These are phyloP conservation scores for Cetonia aurata DNA, from an alignment of 2,888 invertebrate genomes.

Conservation along the genomic window DNA sequence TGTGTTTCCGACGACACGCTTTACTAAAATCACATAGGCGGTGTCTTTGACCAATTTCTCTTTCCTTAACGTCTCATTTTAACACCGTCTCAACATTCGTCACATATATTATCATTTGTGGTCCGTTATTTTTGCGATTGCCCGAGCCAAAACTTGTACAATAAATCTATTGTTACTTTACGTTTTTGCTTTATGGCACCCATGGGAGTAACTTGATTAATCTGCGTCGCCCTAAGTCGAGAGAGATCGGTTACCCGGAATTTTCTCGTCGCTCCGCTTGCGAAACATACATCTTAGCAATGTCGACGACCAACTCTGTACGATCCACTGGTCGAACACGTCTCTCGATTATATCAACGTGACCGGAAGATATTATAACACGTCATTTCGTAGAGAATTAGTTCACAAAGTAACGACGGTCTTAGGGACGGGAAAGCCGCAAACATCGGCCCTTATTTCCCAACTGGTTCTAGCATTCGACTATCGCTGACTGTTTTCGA, in stretches of 20 bases:
- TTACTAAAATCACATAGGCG: conserved; percentile 10
- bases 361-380: conserved; percentile 41
- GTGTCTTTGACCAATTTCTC: not conserved
- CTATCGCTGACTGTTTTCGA: conserved; percentile 25
- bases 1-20: conserved; percentile 5
- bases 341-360: conserved; percentile 39
- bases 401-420: conserved; percentile 41
- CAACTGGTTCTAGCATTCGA: conserved; percentile 46
- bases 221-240: conserved; percentile 52
- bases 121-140: conserved; percentile 43
- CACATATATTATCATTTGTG: conserved; percentile 42
- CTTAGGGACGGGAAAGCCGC: conserved; percentile 33
- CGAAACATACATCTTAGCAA: conserved; percentile 21
- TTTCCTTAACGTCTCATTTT: conserved; percentile 3
- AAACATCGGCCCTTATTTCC: conserved; percentile 49
- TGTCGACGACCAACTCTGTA: conserved; percentile 16
- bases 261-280: not conserved
- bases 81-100: conserved; percentile 4
- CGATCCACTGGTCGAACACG: conserved; percentile 31
- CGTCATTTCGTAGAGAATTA: conserved; percentile 40
- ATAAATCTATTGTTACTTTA: conserved; percentile 58
- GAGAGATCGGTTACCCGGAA: conserved; percentile 23
- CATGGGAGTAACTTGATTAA: conserved; percentile 56
- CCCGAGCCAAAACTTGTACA: conserved; percentile 54
- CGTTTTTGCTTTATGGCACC: conserved; percentile 57